A percentile compares a stretch with the other conserved stretches of the same genome.
phyloP scores from a whole-genome alignment of 2,888 invertebrate species.

The Unio delphinus region DNA sequence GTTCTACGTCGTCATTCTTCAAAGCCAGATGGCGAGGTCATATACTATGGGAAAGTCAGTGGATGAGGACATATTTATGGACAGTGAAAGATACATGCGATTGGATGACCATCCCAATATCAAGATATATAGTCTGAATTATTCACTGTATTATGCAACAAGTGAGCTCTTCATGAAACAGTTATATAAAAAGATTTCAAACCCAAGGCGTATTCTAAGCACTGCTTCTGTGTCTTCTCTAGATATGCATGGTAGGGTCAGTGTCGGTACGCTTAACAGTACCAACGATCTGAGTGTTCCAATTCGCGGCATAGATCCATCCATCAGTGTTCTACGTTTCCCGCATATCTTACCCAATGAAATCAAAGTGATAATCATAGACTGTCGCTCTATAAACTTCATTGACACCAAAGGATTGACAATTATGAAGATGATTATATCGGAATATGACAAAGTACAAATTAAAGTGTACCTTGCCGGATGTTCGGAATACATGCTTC shows the following conservation, averaged over 20 bases:
- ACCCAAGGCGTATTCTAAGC: conserved; percentile 7
- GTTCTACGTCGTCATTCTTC: conserved; percentile 45
- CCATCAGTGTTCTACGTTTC: too few relatives aligned
- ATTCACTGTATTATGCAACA: conserved; percentile 30
- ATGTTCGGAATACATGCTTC: conserved; percentile 13
- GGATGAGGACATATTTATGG: background rate
- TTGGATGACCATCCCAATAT: conserved; percentile 10
- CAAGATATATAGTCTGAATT: conserved; percentile 21
- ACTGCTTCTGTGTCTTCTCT: too few relatives aligned
- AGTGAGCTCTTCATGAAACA: conserved; percentile 21
- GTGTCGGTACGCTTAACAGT: too few relatives aligned
- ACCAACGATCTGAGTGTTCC: too few relatives aligned
- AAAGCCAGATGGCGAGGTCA: conserved; percentile 34
- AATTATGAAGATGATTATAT: conserved; percentile 31
- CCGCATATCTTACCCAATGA: background rate
- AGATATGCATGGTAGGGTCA: too few relatives aligned
- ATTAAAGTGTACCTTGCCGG: conserved; percentile 11
- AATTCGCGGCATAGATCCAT: too few relatives aligned
- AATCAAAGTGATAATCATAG: background rate
- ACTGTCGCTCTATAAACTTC: too few relatives aligned
- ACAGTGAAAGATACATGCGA: conserved; percentile 10
- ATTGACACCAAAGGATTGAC: conserved; percentile 7
- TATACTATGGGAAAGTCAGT: background rate
- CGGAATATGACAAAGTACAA: conserved; percentile 20
- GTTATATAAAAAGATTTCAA: conserved; percentile 14